Evolutionary conservation across 2,113 vertebrate genomes (phyloP), one percentile per base, ranked within the genome.

Genomic region (Pungitius pungitius): DNA sequence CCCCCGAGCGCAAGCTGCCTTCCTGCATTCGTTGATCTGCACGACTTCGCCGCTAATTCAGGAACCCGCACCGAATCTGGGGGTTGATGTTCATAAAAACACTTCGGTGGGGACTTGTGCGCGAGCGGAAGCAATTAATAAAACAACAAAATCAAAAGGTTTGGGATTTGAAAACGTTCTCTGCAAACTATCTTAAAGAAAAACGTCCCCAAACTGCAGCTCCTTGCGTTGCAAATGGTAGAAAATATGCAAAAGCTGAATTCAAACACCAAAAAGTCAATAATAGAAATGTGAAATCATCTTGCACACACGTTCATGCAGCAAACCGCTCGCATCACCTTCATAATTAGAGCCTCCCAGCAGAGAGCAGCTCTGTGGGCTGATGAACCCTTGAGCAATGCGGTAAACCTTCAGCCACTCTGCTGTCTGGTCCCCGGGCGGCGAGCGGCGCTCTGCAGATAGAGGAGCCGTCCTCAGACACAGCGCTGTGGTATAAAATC

Each of bases 381-480:
- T 56, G 75, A 82, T 3, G 78, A 80, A n/a, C 55, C 86, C 76
- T 82, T 75, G 42, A 84, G 84, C 78, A 75, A 75, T 75, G 78
- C 51, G 14, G 55, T 51, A 39, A 71, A 66, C 30, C 66, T 51
- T 63, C 11, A 18, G 40, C 73, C 57, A 57, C 70, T 80, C 51
- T 39, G 63, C 51, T 58, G 35, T 77, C 55, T 56, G 49, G 51
- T 56, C 55, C 4, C 18, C 27, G 27, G 40, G 37, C 4, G 13
- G 58, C 6, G 1, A 27, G 8, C 51, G 9, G 27, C 18, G 1
- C 61, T 35, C 26, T 55, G 42, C 26, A 13, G 57, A 45, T 1
- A 8, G 0, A 2, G 8, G 70, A 20, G 62, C 58, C 24, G 43
- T 61, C 27, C 0, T 63, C 1, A 52, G 43, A 66, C 59, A 30